Conservation (phyloP, 1,140 invertebrate species). For the Habropoda laboriosa region DNA sequence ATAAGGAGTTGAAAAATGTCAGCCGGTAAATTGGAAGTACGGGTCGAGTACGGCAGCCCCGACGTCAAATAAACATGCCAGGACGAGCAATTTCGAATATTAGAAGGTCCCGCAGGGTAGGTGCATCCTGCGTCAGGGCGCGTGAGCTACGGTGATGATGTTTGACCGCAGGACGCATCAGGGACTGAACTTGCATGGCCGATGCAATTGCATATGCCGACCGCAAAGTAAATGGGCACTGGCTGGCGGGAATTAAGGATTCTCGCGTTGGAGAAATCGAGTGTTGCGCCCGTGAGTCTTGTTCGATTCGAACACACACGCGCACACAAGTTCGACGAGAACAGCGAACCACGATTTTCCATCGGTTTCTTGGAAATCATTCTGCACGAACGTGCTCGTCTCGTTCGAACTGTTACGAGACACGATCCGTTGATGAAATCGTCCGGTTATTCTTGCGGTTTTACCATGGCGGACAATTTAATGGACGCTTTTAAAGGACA, state of each 20-base stretch:
- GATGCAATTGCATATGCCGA: slow-evolving; percentile 74
- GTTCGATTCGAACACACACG: too few species aligned
- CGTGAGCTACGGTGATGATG: slow-evolving; percentile 79
- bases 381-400: not conserved
- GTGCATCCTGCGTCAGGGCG: slow-evolving; percentile 72
- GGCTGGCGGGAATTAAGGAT: slow-evolving; percentile 71
- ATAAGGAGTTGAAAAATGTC: slow-evolving; percentile 74
- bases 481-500: not conserved
- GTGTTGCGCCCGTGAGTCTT: not conserved
- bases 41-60: slow-evolving; percentile 72
- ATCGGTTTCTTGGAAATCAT: slow-evolving; percentile 9
- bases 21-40: slow-evolving; percentile 74
- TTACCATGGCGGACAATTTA: slow-evolving; percentile 14
- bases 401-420: slow-evolving; percentile 9
- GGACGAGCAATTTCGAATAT: slow-evolving; percentile 75
- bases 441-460: not conserved
- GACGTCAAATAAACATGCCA: slow-evolving; percentile 79
- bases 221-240: slow-evolving; percentile 73
- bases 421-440: slow-evolving; percentile 17
- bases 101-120: slow-evolving; percentile 74
- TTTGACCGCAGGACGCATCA: slow-evolving; percentile 75
- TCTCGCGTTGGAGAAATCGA: slow-evolving; percentile 46
- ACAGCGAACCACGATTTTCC: slow-evolving; percentile 19
- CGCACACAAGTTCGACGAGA: too few species aligned
- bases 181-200: slow-evolving; percentile 61